Evolutionary conservation across 2,113 vertebrate genomes (phyloP), one percentile per base, ranked within the genome.

Genomic region (Erinaceus europaeus): DNA sequence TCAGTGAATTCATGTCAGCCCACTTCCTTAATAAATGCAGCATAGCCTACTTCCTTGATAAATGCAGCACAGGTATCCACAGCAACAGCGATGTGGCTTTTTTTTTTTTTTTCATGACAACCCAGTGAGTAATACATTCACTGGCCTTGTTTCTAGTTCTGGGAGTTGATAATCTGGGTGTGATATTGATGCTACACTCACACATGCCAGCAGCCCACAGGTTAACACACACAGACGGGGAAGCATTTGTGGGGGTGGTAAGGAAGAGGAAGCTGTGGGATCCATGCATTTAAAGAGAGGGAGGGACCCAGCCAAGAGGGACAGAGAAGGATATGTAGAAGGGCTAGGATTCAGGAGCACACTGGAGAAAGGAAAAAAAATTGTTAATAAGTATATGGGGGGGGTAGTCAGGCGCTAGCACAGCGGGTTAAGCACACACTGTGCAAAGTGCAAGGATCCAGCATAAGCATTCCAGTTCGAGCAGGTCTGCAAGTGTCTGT

Each of bases 21-120:
- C 5, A 53, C 89, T 84, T 91, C 69, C 78, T 72, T 57, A 42
- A n/a, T 34, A 23, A 59, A 62, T 57, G 52, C 79, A 71, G 50
- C 64, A 81, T 12, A 50, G 40, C n/a, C n/a, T n/a, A n/a, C n/a
- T n/a, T n/a, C n/a, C n/a, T n/a, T n/a, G n/a, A n/a, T n/a, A n/a
- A n/a, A n/a, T n/a, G n/a, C n/a, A n/a, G 34, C 50, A 21, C 40
- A 15, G 55, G 55, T 57, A 12, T 27, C 29, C 9, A 36, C 18
- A 67, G 34, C 69, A 71, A 68, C 9, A 44, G 71, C 50, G n/a
- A 29, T 40, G 12, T 38, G 48, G 50, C 14, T 32, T 75, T 82
- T 38, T 44, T 78, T 61, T 32, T 75, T 82, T 38, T 44, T 78
- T 61, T 18, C 29, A 44, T 25, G 74, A 65, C 15, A 75, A 34